Evolutionary conservation across 2,888 invertebrate genomes (phyloP).

Genomic region (Seira ritae): DNA sequence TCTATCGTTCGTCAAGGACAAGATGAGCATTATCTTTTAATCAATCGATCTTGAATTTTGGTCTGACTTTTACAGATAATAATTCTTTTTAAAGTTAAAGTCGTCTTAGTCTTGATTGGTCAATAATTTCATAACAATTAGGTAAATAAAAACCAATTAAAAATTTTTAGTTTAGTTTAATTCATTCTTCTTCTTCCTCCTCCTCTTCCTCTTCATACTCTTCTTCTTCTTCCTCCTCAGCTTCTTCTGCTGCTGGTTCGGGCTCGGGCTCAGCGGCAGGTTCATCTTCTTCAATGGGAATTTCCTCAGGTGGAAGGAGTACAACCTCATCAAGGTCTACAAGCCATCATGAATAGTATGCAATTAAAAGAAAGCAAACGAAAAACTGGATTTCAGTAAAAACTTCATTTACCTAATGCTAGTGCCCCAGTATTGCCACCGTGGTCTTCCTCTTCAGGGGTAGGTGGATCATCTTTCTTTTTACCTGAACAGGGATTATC

Average conservation of each 20-base stretch:
- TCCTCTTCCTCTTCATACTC: slow-evolving; percentile 47
- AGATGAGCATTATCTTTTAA: no score
- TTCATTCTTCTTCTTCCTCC: slow-evolving; percentile 19
- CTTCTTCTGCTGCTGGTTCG: slow-evolving; percentile 52
- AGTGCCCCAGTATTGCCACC: neutral
- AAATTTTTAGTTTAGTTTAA: no score
- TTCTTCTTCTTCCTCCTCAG: slow-evolving; percentile 52
- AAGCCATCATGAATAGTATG: no score
- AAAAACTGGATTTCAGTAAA: neutral
- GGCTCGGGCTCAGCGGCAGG: slow-evolving; percentile 30
- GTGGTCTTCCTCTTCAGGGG: slow-evolving; percentile 85
- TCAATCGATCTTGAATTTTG: no score
- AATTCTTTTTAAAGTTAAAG: no score
- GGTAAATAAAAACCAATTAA: no score
- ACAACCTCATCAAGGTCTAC: slow-evolving; percentile 36
- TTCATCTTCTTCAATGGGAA: slow-evolving; percentile 50
- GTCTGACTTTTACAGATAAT: no score
- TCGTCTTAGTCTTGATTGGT: no score
- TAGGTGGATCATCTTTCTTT: slow-evolving; percentile 91
- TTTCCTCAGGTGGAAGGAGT: neutral
- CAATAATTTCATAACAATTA: no score
- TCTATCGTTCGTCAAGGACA: no score
- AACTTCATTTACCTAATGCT: neutral
- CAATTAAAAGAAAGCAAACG: no score
- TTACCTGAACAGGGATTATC: no score